These are phyloP conservation scores for Sterna hirundo DNA, from an alignment of 2,113 vertebrate species.

Conservation along the genomic window DNA sequence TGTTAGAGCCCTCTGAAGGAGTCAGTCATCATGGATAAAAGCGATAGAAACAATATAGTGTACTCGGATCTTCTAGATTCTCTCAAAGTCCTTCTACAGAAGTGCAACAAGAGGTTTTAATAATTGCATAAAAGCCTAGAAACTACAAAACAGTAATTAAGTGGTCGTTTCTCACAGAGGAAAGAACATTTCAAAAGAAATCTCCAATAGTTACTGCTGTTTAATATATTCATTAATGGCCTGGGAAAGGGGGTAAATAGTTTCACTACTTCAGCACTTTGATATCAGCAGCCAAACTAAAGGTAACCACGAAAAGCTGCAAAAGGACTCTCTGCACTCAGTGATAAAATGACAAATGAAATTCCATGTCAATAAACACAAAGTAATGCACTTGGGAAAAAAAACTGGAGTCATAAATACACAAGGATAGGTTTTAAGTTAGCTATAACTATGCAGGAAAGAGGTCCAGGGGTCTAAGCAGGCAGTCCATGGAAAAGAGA, in stretches of 20 bases:
- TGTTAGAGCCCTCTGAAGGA: not conserved
- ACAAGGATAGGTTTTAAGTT: not conserved
- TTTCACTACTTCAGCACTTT: not conserved
- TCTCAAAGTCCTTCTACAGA: not conserved
- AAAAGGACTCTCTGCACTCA: not conserved
- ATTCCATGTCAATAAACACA: not conserved
- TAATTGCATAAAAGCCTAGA: not conserved
- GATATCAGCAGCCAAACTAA: not conserved
- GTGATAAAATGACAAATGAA: not conserved
- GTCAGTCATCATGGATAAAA: not conserved
- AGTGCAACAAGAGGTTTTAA: not conserved
- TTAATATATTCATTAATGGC: not conserved
- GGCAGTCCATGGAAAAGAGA: not conserved
- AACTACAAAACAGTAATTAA: not conserved
- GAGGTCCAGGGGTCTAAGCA: not conserved
- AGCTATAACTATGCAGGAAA: not conserved
- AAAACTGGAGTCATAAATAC: not conserved
- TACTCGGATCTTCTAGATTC: not conserved
- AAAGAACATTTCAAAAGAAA: not conserved
- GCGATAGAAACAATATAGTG: accelerated
- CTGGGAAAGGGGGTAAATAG: not conserved
- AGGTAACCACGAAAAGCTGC: not conserved
- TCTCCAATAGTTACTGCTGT: not conserved
- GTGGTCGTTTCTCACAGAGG: not conserved
- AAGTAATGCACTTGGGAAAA: not conserved